Conservation (phyloP, 2,797 vertebrate genomes). For the Agapornis canus region DNA sequence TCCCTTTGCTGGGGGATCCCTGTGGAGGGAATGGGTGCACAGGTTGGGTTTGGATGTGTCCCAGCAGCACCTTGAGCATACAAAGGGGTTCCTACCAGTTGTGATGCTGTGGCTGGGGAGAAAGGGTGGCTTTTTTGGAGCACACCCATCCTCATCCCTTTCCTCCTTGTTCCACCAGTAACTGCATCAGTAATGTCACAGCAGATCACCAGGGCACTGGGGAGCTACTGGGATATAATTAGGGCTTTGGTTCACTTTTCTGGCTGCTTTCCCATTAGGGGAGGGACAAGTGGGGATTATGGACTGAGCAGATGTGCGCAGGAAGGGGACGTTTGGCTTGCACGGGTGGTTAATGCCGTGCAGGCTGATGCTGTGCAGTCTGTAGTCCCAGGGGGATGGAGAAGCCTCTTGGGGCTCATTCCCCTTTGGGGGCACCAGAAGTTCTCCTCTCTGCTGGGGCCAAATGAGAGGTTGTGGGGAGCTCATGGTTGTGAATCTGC, state of each 20-base stretch:
- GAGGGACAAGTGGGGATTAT: conserved; percentile 15
- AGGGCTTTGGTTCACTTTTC: conserved; percentile 38
- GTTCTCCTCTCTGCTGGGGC: not conserved
- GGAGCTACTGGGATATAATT: conserved; percentile 50
- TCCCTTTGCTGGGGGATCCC: not conserved
- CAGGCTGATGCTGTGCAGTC: not conserved
- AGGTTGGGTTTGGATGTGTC: not conserved
- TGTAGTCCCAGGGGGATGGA: not conserved
- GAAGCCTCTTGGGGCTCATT: not conserved
- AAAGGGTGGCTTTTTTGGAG: not conserved
- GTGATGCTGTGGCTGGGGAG: not conserved
- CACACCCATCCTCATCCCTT: not conserved
- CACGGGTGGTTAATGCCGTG: not conserved
- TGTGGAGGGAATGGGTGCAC: not conserved
- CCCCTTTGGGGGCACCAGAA: not conserved
- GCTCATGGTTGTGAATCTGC: rapidly evolving
- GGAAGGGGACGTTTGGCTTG: not conserved
- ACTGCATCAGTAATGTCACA: not conserved
- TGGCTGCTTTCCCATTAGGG: conserved; percentile 29
- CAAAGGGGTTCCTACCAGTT: not conserved
- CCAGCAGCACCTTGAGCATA: not conserved
- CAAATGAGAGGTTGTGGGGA: not conserved
- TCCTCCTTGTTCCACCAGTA: not conserved
- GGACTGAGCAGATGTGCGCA: conserved; percentile 43
- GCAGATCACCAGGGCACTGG: not conserved